Evolutionary conservation across 2,113 vertebrate genomes (phyloP), one percentile per base, ranked within the genome.

Genomic region (Dicentrarchus labrax): DNA sequence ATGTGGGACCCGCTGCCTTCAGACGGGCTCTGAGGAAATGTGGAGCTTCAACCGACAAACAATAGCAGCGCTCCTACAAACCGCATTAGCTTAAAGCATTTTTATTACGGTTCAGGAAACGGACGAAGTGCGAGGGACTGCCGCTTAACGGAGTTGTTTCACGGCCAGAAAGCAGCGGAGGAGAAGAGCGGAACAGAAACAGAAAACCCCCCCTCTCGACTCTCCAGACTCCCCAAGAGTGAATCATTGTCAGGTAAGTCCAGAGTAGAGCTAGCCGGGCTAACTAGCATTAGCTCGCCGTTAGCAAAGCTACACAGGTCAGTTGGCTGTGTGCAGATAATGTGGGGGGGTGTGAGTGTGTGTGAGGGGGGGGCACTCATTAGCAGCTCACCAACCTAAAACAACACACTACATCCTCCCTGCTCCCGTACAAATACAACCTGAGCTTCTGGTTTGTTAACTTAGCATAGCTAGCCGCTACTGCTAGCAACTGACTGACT

Each of bases 11-110:
- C 39, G 50, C 65, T 80, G 80, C 72, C 91, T 87, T 89, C 85
- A 86, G 77, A 80, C 64, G 87, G 62, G 89, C 87, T 91, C 30
- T 64, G 79, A 87, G 89, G 83, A 91, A 87, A 90, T 86, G 83
- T 91, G 90, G 83, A 17, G 89, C 74, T 89, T 84, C 86, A 86
- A 91, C 86, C 69, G 74, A 82, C 91, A 89, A 93, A 94, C 93
- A 93, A 92, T 90, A 92, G 91, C 76, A 79, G n/a, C n/a, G n/a
- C 67, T 69, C 75, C 5, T 70, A 74, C 72, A 78, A 80, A 71
- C 76, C 77, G 64, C 56, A 47, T 78, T 68, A 78, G 45, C 82
- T 67, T 54, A 10, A 59, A 80, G 73, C 62, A 66, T 41, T 74
- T 73, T 66, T 48, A 24, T 39, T 83, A 83, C 75, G 15, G 87